These are phyloP conservation scores for Collichthys lucidus DNA, from an alignment of 2,113 vertebrate species.

Conservation along the genomic window DNA sequence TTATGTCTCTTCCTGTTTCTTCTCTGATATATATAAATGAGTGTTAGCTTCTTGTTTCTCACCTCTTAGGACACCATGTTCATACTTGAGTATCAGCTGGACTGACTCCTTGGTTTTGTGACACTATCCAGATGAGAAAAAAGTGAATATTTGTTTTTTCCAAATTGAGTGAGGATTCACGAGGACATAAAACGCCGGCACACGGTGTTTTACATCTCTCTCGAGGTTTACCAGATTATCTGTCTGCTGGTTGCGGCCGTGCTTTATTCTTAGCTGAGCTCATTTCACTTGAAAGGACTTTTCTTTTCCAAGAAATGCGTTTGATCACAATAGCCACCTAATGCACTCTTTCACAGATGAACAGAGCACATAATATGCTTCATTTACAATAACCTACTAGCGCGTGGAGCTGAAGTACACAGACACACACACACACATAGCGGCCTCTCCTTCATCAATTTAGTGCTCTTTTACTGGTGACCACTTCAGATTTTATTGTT, in stretches of 20 bases:
- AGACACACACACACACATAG: neutral
- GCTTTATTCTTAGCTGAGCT: neutral
- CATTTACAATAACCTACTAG: constrained; percentile 22
- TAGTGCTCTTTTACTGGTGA: neutral
- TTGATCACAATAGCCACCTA: constrained; percentile 24
- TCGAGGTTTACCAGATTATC: neutral
- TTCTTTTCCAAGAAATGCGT: constrained; percentile 33
- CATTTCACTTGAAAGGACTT: neutral
- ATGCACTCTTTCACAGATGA: constrained; percentile 41
- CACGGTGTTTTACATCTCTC: too few relatives aligned
- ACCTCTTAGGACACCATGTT: neutral
- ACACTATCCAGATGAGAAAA: neutral
- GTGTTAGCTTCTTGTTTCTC: neutral
- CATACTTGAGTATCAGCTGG: neutral
- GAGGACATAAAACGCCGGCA: neutral
- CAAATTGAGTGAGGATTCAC: neutral
- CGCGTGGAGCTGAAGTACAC: neutral
- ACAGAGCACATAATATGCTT: constrained; percentile 1
- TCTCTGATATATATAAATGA: too few relatives aligned
- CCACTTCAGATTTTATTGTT: neutral
- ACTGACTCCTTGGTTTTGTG: neutral
- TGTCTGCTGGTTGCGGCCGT: neutral
- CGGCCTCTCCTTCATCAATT: constrained; percentile 10
- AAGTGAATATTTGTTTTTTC: neutral
- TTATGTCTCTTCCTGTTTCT: neutral